Evolutionary conservation across 2,797 vertebrate species (phyloP).

Genomic region (Sebastolobus altivelis): DNA sequence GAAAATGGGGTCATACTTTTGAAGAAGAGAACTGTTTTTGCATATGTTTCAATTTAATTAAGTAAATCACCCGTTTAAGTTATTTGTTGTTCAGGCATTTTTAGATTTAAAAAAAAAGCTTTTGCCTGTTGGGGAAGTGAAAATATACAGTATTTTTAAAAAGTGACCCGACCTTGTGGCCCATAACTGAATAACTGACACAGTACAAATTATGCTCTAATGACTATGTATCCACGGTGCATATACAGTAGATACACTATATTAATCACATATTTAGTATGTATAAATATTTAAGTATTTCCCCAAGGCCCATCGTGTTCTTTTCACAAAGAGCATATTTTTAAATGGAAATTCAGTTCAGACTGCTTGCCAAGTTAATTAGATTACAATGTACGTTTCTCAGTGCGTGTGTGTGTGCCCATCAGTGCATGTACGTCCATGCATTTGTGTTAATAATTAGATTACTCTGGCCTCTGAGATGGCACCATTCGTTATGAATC

Average conservation of each 20-base stretch:
- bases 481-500: slow-evolving; percentile 73
- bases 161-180: slow-evolving; percentile 1
- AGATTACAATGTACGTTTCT: slow-evolving; percentile 61
- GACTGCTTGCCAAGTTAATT: slow-evolving; percentile 63
- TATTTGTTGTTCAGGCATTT: slow-evolving; percentile 3
- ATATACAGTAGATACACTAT: slow-evolving; percentile 35
- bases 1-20: not conserved
- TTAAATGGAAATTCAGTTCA: slow-evolving; percentile 57
- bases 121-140: not conserved
- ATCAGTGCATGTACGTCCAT: slow-evolving; percentile 58
- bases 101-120: not conserved
- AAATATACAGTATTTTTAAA: not conserved
- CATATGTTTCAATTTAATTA: slow-evolving; percentile 6
- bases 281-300: slow-evolving; percentile 57
- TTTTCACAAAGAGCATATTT: slow-evolving; percentile 61
- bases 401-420: slow-evolving; percentile 41
- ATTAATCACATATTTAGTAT: slow-evolving; percentile 52
- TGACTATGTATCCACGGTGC: slow-evolving; percentile 4
- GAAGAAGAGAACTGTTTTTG: slow-evolving; percentile 9
- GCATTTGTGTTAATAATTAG: slow-evolving; percentile 77
- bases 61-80: not conserved
- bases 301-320: slow-evolving; percentile 31
- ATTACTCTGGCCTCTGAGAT: slow-evolving; percentile 79
- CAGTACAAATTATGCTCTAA: slow-evolving; percentile 5
- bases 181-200: slow-evolving; percentile 8